Base-by-base conservation (phyloP, 2,888 invertebrate genomes). In the Thyatira batis region DNA sequence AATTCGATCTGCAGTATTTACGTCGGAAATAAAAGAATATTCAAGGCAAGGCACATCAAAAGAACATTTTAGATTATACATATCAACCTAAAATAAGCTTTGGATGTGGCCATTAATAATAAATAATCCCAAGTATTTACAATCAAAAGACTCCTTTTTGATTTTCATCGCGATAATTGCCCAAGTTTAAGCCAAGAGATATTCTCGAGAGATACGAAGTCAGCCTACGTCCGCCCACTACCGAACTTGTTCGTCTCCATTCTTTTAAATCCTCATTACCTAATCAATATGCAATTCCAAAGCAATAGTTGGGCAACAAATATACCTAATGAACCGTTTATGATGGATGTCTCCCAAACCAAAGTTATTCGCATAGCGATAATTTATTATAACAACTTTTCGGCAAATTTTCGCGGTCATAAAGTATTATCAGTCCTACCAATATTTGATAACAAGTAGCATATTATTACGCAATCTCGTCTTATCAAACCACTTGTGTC, bases 381-480 rank as follows among this genome's bases (percentile, higher is more conserved):
- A 39, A 39, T 39, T 33, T 13, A 33, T 13, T 5, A 13, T n/a
- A 28, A 28, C 11, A n/a, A 28, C 11, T 10, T 28, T 28, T 28
- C 10, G 28, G 33, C 4, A n/a, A 4, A 4, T 13, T 30, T 17
- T 39, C 17, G 8, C 39, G 39, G n/a, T 4, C 3, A 33, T 4
- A 5, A 5, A 30, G 3, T 2, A 11, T 3, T 4, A 1, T 11
- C 3, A 33, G 2, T 13, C n/a, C 13, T 33, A 39, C 2, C 39
- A 33, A 33, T 11, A 13, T 33, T 39, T 17, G 39, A 39, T 17
- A 39, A 39, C 28, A 45, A 50, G 27, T 44, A 21, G 20, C 45
- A n/a, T 13, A 44, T 20, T 20, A 20, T 51, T 21, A 51, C 51
- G 28, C 28, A 51, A 51, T 51, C 44, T 27, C 23, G 10, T 4